These are phyloP conservation scores for Epinotia ramella DNA, from an alignment of 2,888 invertebrate species.

Conservation along the genomic window DNA sequence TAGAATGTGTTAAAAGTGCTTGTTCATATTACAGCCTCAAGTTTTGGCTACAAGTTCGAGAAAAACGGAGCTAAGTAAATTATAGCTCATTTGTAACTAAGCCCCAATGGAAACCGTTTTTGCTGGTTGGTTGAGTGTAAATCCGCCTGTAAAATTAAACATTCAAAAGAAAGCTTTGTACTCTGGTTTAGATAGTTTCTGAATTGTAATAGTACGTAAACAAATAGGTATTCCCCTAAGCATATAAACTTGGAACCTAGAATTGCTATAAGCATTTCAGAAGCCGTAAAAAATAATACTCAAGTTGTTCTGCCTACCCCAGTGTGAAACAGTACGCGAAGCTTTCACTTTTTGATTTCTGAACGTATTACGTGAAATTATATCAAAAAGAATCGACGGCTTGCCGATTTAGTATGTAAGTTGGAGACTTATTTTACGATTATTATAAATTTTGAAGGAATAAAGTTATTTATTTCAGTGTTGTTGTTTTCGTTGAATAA, in stretches of 20 bases:
- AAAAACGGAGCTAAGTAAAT: not conserved
- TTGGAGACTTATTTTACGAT: conserved; percentile 21
- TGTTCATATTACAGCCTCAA: not conserved
- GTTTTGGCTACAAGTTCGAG: too few relatives aligned
- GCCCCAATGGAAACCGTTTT: too few relatives aligned
- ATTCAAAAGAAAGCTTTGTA: not conserved
- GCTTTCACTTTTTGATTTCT: conserved; percentile 27
- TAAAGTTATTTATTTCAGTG: conserved; percentile 41
- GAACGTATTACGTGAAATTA: conserved; percentile 22
- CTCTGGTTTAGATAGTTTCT: not conserved
- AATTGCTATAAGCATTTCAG: not conserved
- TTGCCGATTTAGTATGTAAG: conserved; percentile 35
- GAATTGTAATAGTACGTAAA: conserved; percentile 11
- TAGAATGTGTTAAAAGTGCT: not conserved
- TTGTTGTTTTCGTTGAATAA: conserved; percentile 20
- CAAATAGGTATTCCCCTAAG: conserved; percentile 3
- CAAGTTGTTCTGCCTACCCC: conserved; percentile 1
- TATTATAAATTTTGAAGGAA: conserved; percentile 17
- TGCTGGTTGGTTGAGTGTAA: not conserved
- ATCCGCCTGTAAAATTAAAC: not conserved
- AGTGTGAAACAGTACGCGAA: conserved; percentile 6
- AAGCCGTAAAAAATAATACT: conserved; percentile 12
- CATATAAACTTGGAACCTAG: conserved; percentile 4
- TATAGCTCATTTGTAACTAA: too few relatives aligned
- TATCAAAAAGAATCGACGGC: conserved; percentile 12